Base-by-base conservation (phyloP, 2,113 vertebrate species). In the Sardina pilchardus region DNA sequence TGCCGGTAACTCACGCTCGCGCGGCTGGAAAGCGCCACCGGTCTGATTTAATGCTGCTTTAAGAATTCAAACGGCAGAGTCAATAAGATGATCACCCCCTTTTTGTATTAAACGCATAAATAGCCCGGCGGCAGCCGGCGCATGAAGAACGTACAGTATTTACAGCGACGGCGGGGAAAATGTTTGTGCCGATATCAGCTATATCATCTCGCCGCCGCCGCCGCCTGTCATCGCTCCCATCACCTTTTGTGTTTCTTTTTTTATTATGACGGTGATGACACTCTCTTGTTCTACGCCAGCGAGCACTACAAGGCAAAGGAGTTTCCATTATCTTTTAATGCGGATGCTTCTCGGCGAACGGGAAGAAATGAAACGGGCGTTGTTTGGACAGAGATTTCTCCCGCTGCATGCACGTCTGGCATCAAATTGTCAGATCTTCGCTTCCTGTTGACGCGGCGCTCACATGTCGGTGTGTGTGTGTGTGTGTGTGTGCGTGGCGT, bases 51-150 rank as follows among this genome's bases (percentile, higher is more conserved):
- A 90, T 87, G 85, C 45, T 0, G n/a, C 89, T 90, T 93, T 93
- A 93, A 92, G 89, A 89, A 94, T 91, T 88, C 24, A 81, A 92
- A 91, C 86, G 82, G 91, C 47, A 44, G n/a, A 59, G 92, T 94
- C 93, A 89, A 94, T 93, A 93, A 89, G 90, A 92, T 90, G 89
- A 92, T 94, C 91, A 89, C 84, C 84, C 89, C 87, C 30, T 30
- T 86, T 85, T 90, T 86, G 90, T 95, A 94, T 95, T 95, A 93
- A 94, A 94, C 88, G 89, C 91, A 95, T 95, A 95, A 95, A 95
- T 95, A 94, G 71, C 90, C 84, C 91, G 81, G 88, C 82, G 85
- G 83, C 85, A 59, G 87, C 85, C 84, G 7, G 34, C 85, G 48
- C 17, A 84, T 87, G 86, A 87, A 84, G 83, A 85, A 91, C 84